These are phyloP conservation scores for Scarus forsteni DNA, from an alignment of 2,797 vertebrate species.

Conservation along the genomic window DNA sequence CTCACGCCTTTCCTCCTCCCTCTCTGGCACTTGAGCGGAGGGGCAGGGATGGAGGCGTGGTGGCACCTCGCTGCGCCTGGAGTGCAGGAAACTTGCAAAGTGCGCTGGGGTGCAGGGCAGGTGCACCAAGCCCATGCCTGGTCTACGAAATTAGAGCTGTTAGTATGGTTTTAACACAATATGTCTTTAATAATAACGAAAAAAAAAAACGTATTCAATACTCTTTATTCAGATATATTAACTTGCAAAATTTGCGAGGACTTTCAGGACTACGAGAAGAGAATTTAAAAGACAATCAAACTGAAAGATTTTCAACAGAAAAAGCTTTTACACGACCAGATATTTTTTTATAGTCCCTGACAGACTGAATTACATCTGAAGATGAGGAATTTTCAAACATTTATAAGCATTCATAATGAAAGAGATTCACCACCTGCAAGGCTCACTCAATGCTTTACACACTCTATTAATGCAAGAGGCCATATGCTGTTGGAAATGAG, in stretches of 20 bases:
- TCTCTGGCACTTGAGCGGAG: no score
- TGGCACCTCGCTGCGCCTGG: no score
- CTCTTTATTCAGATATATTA: neutral
- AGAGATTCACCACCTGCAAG: constrained; percentile 11
- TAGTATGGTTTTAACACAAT: no score
- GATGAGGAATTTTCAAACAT: constrained; percentile 19
- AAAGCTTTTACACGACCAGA: neutral
- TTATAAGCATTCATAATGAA: constrained; percentile 28
- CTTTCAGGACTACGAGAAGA: neutral
- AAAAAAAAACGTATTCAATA: constrained; percentile 5
- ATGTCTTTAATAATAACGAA: neutral
- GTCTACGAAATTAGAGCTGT: no score
- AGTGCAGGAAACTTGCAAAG: no score
- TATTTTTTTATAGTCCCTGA: constrained; percentile 6
- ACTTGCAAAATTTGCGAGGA: neutral
- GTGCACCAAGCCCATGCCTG: no score
- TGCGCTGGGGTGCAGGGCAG: no score
- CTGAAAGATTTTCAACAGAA: neutral
- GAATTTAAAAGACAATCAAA: neutral
- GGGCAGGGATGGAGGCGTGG: no score
- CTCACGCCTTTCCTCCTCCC: no score
- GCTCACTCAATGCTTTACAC: constrained; percentile 18
- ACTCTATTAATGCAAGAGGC: constrained; percentile 29
- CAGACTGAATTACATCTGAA: constrained; percentile 17
- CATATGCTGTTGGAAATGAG: constrained; percentile 4